Base-by-base conservation (phyloP, 2,113 vertebrate genomes). In the Oxyruncus cristatus region DNA sequence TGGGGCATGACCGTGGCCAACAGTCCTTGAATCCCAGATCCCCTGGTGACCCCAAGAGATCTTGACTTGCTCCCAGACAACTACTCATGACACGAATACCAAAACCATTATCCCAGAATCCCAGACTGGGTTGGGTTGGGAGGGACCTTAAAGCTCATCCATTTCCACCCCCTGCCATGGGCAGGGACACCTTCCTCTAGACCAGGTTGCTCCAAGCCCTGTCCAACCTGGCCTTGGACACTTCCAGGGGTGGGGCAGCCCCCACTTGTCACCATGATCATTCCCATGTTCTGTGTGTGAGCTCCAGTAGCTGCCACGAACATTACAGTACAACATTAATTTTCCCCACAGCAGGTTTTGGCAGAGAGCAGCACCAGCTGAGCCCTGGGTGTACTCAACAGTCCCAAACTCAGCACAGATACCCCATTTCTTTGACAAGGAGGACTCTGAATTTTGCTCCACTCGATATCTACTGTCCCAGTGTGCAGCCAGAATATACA, bases 301-400 rank as follows among this genome's bases (percentile, higher is more conserved):
- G 87, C 28, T 68, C 94, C 85, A 35, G 52, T 4, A 95, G 92
- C 88, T 8, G 55, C 94, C 82, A 67, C 70, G 33, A 53, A 53
- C 83, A 8, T 26, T 83, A 42, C 35, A 71, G 56, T 1, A 14
- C 37, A 10, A 4, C 4, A 2, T 12, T 37, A 66, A 70, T 66
- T 17, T 49, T 37, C 30, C 85, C 18, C 7, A 3, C 3, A 1
- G 5, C 71, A 56, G 95, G 74, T 20, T 83, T 50, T 59, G 18
- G 21, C 71, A 30, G 53, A 1, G 30, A 81, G 77, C 90, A 14
- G 39, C 79, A 22, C 39, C 80, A 23, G 79, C 8, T 5, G 50
- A 44, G 70, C 61, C 0, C 91, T 70, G 47, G 33, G 59, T 44
- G 32, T 4, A 13, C 68, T 75, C 94, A 84, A 77, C 59, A 72